phyloP scores from a whole-genome alignment of 2,888 invertebrate species.

The Pollenia amentaria region DNA sequence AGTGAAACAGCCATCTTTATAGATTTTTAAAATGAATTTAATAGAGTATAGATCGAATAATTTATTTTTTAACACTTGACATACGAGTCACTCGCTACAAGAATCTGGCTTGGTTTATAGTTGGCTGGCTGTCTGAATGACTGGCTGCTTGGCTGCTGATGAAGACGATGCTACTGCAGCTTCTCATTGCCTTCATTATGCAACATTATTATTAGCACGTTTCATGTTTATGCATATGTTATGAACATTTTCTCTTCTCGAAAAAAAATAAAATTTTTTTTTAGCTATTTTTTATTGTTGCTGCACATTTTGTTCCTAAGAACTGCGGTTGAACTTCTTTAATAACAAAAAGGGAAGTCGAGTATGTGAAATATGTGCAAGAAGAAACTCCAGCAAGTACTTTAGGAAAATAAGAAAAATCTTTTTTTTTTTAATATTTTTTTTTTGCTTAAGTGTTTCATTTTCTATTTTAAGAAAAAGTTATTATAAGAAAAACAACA shows the following conservation, averaged over 20 bases:
- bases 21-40: slow-evolving; percentile 28
- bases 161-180: slow-evolving; percentile 5
- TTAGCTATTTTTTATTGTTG: background rate
- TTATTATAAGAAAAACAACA: slow-evolving; percentile 44
- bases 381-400: slow-evolving; percentile 45
- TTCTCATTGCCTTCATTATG: slow-evolving; percentile 62
- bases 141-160: slow-evolving; percentile 14
- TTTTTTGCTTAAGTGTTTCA: slow-evolving; percentile 2
- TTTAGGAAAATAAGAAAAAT: slow-evolving; percentile 19
- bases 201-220: slow-evolving; percentile 74
- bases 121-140: slow-evolving; percentile 7
- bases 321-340: slow-evolving; percentile 49
- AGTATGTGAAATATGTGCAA: slow-evolving; percentile 52
- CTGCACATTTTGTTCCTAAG: background rate
- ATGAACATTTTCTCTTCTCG: slow-evolving; percentile 10
- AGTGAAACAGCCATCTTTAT: background rate
- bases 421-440: background rate
- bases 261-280: too few species aligned
- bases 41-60: slow-evolving; percentile 36
- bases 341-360: slow-evolving; percentile 19
- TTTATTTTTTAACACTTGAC: slow-evolving; percentile 55
- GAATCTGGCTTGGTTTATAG: background rate
- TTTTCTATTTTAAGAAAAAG: slow-evolving; percentile 60
- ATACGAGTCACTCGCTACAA: slow-evolving; percentile 52
- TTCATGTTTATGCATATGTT: slow-evolving; percentile 75